Evolutionary conservation across 2,888 invertebrate genomes (phyloP), one percentile per base, ranked within the genome.

Genomic region (Argyresthia albistria): DNA sequence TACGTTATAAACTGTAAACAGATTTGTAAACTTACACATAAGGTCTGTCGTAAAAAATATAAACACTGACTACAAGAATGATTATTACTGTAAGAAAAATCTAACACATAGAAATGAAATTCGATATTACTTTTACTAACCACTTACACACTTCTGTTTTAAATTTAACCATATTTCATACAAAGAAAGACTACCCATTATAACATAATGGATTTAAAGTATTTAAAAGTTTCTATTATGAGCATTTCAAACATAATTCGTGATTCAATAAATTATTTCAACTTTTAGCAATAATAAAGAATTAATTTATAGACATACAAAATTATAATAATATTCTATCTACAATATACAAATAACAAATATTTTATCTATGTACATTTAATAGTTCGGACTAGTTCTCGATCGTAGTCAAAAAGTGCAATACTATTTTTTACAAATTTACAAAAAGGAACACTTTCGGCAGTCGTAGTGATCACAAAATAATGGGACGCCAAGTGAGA

Each of bases 271-370:
- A 82, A 78, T 76, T 69, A 73, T 70, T 67, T 68, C 69, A 80
- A 80, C 73, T 71, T 76, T 59, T 77, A 66, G 67, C 65, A 71
- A 70, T 70, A 69, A 75, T 78, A 77, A 78, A 76, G 75, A 66
- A 71, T 72, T 70, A 78, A 69, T 75, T 25, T 70, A 72, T 73
- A 73, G 72, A 77, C 79, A 81, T 81, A 83, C 80, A 82, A 71
- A 77, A 84, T 83, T 79, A 81, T 80, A 84, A 83, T 80, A 82
- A 51, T 80, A 74, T 73, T 82, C 86, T 86, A 87, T 87, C 86
- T 86, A 87, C 80, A 87, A 86, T 87, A 83, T 87, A 87, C 86
- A 87, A 71, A 79, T 87, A 86, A 87, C 86, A 84, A 87, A 87
- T 81, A 83, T 83, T 25, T 80, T 83, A 84, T 81, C 80, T 87